Conservation (phyloP, 2,797 vertebrate species). For the Diceros bicornis region DNA sequence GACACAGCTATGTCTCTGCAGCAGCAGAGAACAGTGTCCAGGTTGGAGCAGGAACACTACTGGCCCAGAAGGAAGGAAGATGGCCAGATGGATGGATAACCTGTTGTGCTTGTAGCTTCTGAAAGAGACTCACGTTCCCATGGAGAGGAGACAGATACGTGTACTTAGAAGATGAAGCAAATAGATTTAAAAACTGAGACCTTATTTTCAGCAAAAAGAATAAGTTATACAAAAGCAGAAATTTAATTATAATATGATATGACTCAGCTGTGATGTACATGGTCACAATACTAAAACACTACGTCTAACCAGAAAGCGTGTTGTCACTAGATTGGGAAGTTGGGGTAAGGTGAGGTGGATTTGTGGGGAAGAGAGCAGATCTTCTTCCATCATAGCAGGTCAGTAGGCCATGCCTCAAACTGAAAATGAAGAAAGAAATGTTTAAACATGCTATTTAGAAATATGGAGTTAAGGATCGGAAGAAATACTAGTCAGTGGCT, state of each 20-base stretch:
- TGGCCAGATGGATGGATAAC: background rate
- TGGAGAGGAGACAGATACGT: background rate
- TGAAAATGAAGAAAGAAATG: background rate
- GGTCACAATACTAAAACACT: background rate
- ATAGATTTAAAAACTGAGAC: background rate
- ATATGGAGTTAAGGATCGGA: background rate
- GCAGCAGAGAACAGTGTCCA: background rate
- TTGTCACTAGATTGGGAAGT: background rate
- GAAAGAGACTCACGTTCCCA: background rate
- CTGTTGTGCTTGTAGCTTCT: background rate
- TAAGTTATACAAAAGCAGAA: background rate
- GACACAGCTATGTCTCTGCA: no score
- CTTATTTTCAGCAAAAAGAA: background rate
- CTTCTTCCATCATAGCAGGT: background rate
- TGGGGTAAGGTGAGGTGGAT: no score
- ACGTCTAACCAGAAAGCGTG: background rate
- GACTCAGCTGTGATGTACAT: background rate
- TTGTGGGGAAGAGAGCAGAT: background rate
- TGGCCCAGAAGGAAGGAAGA: background rate
- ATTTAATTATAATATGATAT: background rate
- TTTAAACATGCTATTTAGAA: background rate
- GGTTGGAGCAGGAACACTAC: background rate
- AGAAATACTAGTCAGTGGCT: background rate
- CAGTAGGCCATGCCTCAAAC: background rate
- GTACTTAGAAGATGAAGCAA: background rate